phyloP scores from a whole-genome alignment of 2,888 invertebrate genomes.

The Lasius platythorax region DNA sequence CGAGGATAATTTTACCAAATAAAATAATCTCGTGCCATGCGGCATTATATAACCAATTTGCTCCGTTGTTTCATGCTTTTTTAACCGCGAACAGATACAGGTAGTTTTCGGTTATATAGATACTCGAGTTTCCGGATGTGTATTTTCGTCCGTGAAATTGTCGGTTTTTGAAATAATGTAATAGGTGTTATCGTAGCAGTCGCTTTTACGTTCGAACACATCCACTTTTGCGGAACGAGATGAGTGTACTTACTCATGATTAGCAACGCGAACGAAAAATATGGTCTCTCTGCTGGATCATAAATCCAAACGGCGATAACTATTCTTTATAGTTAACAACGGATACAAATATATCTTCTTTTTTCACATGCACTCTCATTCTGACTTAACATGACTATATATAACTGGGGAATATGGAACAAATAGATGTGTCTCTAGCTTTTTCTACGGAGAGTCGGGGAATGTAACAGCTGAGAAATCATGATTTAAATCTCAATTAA shows the following conservation, averaged over 20 bases:
- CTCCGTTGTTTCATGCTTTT: not conserved
- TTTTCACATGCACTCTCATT: conserved; percentile 23
- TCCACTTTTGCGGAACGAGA: conserved; percentile 14
- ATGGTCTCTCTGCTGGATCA: not conserved
- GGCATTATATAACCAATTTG: conserved; percentile 46
- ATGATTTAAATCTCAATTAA: conserved; percentile 11
- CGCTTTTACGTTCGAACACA: not conserved
- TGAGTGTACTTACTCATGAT: conserved; percentile 24
- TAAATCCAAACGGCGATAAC: conserved; percentile 40
- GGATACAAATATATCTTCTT: conserved; percentile 18
- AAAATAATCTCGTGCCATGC: conserved; percentile 36
- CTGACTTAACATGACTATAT: conserved; percentile 5
- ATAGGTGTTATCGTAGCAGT: conserved; percentile 22
- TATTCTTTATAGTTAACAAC: conserved; percentile 37
- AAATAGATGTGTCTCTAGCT: not conserved
- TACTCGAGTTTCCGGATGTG: conserved; percentile 2
- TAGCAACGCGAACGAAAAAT: conserved; percentile 27
- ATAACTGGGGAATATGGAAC: conserved; percentile 5
- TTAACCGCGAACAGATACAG: not conserved
- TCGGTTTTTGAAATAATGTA: conserved; percentile 25
- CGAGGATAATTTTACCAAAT: conserved; percentile 21
- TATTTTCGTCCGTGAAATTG: conserved; percentile 1
- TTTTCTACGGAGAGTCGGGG: not conserved
- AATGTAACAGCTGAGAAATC: not conserved
- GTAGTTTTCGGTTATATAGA: conserved; percentile 14